These are phyloP conservation scores for Antennarius maculatus DNA, from an alignment of 2,797 vertebrate species.

Conservation along the genomic window DNA sequence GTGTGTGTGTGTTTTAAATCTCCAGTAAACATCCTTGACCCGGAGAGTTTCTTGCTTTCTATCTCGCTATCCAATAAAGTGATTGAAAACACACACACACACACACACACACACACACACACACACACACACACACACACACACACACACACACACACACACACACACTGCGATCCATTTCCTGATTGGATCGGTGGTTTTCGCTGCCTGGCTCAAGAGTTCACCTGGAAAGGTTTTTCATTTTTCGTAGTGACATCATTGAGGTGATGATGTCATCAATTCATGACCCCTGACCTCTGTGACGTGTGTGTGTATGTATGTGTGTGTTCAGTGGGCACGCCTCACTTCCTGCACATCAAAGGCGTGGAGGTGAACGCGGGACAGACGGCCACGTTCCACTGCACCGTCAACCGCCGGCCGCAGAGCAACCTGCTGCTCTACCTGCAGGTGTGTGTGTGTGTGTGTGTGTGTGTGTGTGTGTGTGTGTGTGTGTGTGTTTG, in stretches of 20 bases:
- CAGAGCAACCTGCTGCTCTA: conserved; percentile 77
- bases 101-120: conserved; percentile 19
- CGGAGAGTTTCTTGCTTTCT: conserved; percentile 13
- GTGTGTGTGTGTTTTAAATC: conserved; percentile 8
- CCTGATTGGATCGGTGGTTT: conserved; percentile 40
- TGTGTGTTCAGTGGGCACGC: conserved; percentile 86
- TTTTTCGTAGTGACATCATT: neutral
- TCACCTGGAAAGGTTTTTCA: neutral
- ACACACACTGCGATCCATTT: conserved; percentile 45
- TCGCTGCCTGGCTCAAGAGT: conserved; percentile 26
- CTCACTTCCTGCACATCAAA: conserved; percentile 93
- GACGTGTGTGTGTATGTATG: conserved; percentile 16
- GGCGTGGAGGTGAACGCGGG: conserved; percentile 94
- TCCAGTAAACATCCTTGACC: conserved; percentile 43
- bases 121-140: conserved; percentile 19
- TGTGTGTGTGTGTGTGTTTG: neutral
- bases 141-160: conserved; percentile 18
- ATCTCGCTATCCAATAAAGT: conserved; percentile 37
- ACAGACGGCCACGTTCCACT: conserved; percentile 91
- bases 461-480: neutral
- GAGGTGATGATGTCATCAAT: conserved; percentile 25
- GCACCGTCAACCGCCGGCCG: conserved; percentile 89
- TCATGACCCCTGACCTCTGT: conserved; percentile 33
- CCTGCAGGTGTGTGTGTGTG: conserved; percentile 79
- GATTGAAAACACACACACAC: conserved; percentile 40